Conservation (phyloP, 2,888 invertebrate genomes). For the Cephus rjabovi region DNA sequence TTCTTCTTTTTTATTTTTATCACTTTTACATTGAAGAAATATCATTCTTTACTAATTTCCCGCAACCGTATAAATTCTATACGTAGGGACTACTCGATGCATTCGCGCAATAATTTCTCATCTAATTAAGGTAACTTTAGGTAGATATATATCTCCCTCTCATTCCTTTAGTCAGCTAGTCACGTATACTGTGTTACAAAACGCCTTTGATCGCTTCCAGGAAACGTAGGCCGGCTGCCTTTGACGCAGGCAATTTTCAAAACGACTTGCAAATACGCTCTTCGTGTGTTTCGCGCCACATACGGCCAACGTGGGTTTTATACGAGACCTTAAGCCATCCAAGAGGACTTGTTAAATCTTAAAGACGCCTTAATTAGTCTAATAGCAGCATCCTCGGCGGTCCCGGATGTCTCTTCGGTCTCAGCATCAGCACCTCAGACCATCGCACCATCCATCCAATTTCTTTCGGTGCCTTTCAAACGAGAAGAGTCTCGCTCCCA, state of each 20-base stretch:
- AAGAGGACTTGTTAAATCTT: slow-evolving; percentile 22
- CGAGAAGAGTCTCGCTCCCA: slow-evolving; percentile 25
- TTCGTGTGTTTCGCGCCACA: not conserved
- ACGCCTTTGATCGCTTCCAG: not conserved
- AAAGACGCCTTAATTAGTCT: slow-evolving; percentile 49
- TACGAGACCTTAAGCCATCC: not conserved
- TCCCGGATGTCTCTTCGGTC: slow-evolving; percentile 15
- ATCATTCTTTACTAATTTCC: not conserved
- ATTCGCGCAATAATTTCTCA: not conserved
- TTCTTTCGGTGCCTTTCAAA: slow-evolving; percentile 34
- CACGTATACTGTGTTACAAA: not conserved
- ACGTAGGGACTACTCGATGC: not conserved
- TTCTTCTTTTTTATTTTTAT: not conserved
- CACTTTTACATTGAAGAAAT: not conserved
- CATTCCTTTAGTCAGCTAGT: not conserved
- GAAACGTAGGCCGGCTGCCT: not conserved
- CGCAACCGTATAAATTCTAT: not conserved
- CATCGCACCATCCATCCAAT: slow-evolving; percentile 36
- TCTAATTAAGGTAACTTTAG: not conserved
- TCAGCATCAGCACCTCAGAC: slow-evolving; percentile 32
- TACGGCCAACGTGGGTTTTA: not conserved
- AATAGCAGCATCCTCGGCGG: slow-evolving; percentile 48
- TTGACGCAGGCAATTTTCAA: not conserved
- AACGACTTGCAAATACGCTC: not conserved
- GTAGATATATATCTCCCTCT: not conserved